Conservation (phyloP, 2,797 vertebrate species). For the Cyclopterus lumpus region DNA sequence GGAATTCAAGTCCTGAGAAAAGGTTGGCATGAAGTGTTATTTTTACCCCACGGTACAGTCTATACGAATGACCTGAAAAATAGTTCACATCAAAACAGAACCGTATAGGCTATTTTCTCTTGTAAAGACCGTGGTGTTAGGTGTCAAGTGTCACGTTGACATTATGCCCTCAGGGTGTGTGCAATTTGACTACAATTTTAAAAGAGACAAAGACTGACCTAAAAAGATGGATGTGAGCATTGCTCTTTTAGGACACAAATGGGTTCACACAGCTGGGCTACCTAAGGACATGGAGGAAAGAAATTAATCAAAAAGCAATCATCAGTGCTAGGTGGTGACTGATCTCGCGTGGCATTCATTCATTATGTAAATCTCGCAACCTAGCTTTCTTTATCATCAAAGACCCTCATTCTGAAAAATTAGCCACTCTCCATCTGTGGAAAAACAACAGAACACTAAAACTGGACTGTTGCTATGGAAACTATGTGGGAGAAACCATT, state of each 20-base stretch:
- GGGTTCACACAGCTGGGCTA: conserved; percentile 34
- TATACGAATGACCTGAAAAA: conserved; percentile 33
- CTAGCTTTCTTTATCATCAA: conserved; percentile 82
- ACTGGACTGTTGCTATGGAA: conserved; percentile 83
- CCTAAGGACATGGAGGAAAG: conserved; percentile 52
- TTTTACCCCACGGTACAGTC: conserved; percentile 40
- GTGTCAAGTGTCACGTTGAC: conserved; percentile 43
- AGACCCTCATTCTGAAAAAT: conserved; percentile 80
- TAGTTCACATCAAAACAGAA: conserved; percentile 36
- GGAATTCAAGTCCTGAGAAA: conserved; percentile 53
- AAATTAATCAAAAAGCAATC: conserved; percentile 79
- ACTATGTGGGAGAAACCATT: conserved; percentile 79
- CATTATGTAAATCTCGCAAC: conserved; percentile 80
- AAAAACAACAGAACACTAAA: conserved; percentile 80
- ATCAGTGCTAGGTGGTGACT: conserved; percentile 71
- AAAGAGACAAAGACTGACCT: conserved; percentile 63
- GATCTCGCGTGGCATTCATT: conserved; percentile 76
- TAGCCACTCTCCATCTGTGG: conserved; percentile 73
- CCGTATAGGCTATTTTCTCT: conserved; percentile 6
- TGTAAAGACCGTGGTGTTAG: neutral
- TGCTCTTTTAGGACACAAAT: conserved; percentile 65
- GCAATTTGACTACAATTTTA: conserved; percentile 52
- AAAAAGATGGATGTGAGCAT: conserved; percentile 56
- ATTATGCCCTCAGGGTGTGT: conserved; percentile 27
- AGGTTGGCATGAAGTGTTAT: conserved; percentile 35